phyloP scores from a whole-genome alignment of 1,140 invertebrate genomes.

The Copidosoma floridanum region DNA sequence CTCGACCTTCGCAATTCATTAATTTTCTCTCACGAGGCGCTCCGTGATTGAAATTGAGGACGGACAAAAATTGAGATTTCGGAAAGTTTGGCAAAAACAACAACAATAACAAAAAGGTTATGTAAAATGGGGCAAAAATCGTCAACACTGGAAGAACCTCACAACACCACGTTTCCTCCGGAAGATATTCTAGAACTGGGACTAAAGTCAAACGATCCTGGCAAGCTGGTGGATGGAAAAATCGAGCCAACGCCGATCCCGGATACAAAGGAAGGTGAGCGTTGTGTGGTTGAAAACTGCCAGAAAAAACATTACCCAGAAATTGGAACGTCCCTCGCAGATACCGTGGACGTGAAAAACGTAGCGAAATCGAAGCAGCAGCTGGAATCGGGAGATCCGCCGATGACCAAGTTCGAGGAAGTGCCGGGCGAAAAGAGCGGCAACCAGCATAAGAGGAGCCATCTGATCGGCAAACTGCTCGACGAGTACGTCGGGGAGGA shows the following conservation, averaged over 20 bases:
- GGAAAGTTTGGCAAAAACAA: too few relatives aligned
- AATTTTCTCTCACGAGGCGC: too few relatives aligned
- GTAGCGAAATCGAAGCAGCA: background rate
- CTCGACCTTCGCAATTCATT: too few relatives aligned
- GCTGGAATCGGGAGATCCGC: background rate
- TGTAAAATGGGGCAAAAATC: conserved; percentile 15
- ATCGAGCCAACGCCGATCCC: background rate
- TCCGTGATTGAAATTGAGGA: too few relatives aligned
- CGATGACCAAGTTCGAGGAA: background rate
- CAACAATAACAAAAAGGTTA: too few relatives aligned
- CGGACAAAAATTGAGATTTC: too few relatives aligned
- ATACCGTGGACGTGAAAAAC: too few relatives aligned
- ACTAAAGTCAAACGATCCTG: background rate
- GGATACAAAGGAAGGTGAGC: too few relatives aligned
- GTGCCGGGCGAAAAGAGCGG: background rate
- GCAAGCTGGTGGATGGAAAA: background rate
- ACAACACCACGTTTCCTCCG: background rate
- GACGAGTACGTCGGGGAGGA: background rate
- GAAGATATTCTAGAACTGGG: background rate
- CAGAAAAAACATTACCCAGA: too few relatives aligned
- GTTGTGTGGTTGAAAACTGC: too few relatives aligned
- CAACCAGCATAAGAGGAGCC: background rate
- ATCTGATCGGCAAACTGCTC: background rate
- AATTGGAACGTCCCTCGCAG: too few relatives aligned
- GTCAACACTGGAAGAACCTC: background rate